phyloP scores from a whole-genome alignment of 2,888 invertebrate species.

The Tyria jacobaeae region DNA sequence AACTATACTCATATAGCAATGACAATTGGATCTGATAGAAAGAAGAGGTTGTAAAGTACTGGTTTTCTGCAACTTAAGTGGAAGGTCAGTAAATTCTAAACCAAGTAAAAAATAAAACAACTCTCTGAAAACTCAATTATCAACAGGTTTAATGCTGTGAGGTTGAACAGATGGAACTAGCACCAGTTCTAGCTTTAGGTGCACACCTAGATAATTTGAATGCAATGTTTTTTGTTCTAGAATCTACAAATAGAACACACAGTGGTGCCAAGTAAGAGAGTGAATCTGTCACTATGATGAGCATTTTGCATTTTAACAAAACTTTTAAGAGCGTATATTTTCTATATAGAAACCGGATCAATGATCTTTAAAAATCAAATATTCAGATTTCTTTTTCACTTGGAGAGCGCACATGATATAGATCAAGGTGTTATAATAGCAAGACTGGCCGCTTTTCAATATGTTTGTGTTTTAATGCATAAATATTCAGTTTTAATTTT shows the following conservation, averaged over 20 bases:
- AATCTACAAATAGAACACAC: slow-evolving; percentile 26
- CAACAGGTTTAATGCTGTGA: too few relatives aligned
- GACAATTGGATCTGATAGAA: neutral
- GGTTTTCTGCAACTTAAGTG: neutral
- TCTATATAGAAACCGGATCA: neutral
- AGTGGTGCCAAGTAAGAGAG: slow-evolving; percentile 30
- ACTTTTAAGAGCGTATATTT: neutral
- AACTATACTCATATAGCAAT: too few relatives aligned
- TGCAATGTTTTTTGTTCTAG: slow-evolving; percentile 23
- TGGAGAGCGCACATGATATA: too few relatives aligned
- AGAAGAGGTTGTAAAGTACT: neutral
- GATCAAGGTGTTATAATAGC: too few relatives aligned
- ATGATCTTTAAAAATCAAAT: neutral
- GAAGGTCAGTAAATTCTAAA: neutral
- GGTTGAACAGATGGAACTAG: neutral
- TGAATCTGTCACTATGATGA: neutral
- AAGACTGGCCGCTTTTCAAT: too few relatives aligned
- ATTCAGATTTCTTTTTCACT: too few relatives aligned
- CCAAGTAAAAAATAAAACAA: neutral
- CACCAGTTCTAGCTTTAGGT: too few relatives aligned
- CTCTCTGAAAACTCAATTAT: neutral
- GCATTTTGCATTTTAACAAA: neutral
- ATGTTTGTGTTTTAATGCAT: too few relatives aligned
- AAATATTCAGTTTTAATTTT: too few relatives aligned
- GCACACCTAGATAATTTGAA: slow-evolving; percentile 1